Evolutionary conservation across 2,113 vertebrate genomes (phyloP), one percentile per base, ranked within the genome.

Genomic region (Tychaedon coryphoeus): DNA sequence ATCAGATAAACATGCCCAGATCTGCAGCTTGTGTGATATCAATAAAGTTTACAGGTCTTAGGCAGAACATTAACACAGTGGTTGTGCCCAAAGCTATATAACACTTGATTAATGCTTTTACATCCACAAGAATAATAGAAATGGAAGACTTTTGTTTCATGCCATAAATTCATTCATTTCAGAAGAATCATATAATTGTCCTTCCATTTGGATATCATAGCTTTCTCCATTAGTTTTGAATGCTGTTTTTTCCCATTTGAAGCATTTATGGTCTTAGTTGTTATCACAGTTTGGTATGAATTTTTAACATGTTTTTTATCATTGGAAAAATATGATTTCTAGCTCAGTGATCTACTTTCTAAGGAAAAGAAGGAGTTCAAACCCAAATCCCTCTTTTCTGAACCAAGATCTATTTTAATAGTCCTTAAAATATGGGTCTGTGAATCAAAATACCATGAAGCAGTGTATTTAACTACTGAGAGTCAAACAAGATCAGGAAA

Each of bases 51-150:
- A 90, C 88, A 70, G 48, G 85, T 96, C 82, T 89, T n/a, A 84
- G 42, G 45, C 23, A 84, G 75, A 92, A 73, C 19, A 82, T 78
- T 69, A 88, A 78, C 54, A 53, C 24, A 60, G 57, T 88, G n/a
- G 26, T 79, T 92, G 56, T 61, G 29, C 61, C 82, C 1, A 0
- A 66, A 92, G 56, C 40, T 81, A 67, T 93, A 47, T 70, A 89
- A 88, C 22, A 36, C 65, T 97, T 88, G 81, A 93, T 93, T 91
- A 95, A 93, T 93, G 51, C 10, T 90, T 88, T 93, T 88, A 34
- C 36, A 76, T 36, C 53, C 42, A 53, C 36, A 14, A 81, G 38
- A 86, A 80, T 48, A 76, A 90, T 26, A 78, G 23, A 89, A 96
- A 92, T 16, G 3, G 24, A 86, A 91, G 56, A 90, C 57, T 86